Conservation (phyloP, 1,140 invertebrate species). For the Lepidurus apus region DNA sequence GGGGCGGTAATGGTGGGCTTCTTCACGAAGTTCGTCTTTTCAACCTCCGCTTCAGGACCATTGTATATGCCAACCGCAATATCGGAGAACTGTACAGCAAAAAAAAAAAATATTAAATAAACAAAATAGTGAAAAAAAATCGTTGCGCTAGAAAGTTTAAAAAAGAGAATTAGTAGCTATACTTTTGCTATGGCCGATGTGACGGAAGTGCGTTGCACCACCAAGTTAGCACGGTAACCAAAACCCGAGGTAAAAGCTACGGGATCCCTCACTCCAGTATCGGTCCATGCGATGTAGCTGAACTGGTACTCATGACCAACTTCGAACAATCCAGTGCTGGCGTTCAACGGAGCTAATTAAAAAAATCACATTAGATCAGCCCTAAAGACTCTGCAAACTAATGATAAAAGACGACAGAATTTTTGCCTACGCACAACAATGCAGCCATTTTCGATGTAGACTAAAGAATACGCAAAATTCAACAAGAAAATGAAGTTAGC, state of each 20-base stretch:
- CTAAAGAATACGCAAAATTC: no score
- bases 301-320: constrained; percentile 34
- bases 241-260: constrained; percentile 29
- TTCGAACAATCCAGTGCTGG: constrained; percentile 32
- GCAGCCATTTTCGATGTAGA: no score
- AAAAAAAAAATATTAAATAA: not conserved
- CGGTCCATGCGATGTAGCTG: constrained; percentile 28
- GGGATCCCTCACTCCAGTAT: constrained; percentile 32
- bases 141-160: not conserved
- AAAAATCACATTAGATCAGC: not conserved
- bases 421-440: no score
- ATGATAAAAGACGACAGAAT: not conserved
- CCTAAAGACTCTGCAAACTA: not conserved
- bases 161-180: constrained; percentile 13
- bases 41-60: constrained; percentile 30
- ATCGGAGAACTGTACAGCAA: constrained; percentile 28
- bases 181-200: constrained; percentile 31
- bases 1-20: constrained; percentile 30
- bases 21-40: constrained; percentile 29
- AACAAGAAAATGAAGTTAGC: no score
- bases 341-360: not conserved
- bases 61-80: constrained; percentile 32
- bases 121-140: not conserved
- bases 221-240: constrained; percentile 32
- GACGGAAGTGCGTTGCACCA: constrained; percentile 32